Percentiles rank a stretch among this genome's conserved stretches.
Evolutionary conservation across 30 jellyfish, hydroid and myxozoan species (phyloP).

Genomic region (Haliclystus octoradiatus): DNA sequence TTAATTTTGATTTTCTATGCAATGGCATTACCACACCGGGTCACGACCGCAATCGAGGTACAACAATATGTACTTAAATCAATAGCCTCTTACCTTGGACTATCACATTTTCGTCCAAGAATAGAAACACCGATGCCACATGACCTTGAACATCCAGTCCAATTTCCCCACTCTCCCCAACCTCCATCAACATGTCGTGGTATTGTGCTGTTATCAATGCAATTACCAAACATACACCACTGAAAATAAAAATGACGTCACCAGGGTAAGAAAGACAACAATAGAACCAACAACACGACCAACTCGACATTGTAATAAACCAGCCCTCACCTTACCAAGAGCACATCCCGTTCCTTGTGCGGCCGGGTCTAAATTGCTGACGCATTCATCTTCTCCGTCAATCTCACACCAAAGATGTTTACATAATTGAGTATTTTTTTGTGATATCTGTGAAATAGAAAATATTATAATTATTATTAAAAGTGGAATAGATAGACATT

Average conservation of each 20-base stretch:
- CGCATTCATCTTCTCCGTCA: constrained; percentile 86
- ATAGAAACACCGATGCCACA: constrained; percentile 90
- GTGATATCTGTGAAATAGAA: too few relatives aligned
- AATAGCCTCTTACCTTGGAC: constrained; percentile 62
- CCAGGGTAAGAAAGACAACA: too few relatives aligned
- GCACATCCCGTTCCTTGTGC: constrained; percentile 97
- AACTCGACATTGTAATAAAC: neutral
- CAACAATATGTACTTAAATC: neutral
- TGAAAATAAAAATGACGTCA: constrained; percentile 5
- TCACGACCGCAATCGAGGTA: neutral
- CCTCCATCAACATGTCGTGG: constrained; percentile 84
- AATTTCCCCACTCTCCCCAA: constrained; percentile 78
- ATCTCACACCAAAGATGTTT: constrained; percentile 81
- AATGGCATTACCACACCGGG: too few relatives aligned
- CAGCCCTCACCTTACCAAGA: constrained; percentile 69
- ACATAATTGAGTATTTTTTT: constrained; percentile 64
- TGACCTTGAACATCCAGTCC: constrained; percentile 84
- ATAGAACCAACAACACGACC: too few relatives aligned
- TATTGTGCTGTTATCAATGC: constrained; percentile 73
- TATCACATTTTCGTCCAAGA: constrained; percentile 58
- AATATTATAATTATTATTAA: too few relatives aligned
- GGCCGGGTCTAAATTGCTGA: constrained; percentile 91
- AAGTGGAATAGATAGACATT: too few relatives aligned
- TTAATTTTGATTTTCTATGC: too few relatives aligned
- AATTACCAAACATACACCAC: constrained; percentile 98